Percentiles rank a stretch among this genome's conserved stretches.
These are phyloP conservation scores for Habrosyne pyritoides DNA, from an alignment of 2,888 invertebrate species.

Conservation along the genomic window DNA sequence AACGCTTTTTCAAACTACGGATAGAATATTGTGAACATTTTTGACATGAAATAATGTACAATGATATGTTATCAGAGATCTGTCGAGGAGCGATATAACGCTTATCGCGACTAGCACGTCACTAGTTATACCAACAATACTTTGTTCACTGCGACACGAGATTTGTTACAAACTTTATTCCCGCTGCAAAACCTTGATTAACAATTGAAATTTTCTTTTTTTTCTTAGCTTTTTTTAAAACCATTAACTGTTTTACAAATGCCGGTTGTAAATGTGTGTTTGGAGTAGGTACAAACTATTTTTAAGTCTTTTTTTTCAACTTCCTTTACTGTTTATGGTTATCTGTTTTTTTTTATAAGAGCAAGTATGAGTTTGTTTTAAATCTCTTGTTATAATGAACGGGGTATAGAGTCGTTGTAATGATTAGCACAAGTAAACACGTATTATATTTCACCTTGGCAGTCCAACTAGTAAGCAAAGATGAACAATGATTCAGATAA, in stretches of 20 bases:
- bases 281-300: no score
- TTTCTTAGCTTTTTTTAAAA: no score
- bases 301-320: no score
- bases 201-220: no score
- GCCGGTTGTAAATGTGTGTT: no score
- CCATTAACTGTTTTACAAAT: no score
- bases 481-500: constrained; percentile 5
- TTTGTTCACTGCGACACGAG: constrained; percentile 32
- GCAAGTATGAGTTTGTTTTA: no score
- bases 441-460: constrained; percentile 8
- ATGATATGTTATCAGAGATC: constrained; percentile 71
- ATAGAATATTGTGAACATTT: constrained; percentile 36
- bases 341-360: no score
- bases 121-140: constrained; percentile 34
- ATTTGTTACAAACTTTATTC: constrained; percentile 47
- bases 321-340: no score
- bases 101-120: constrained; percentile 55
- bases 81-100: constrained; percentile 47
- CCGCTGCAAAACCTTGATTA: no score
- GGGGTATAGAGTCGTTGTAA: not conserved
- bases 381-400: no score
- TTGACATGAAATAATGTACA: constrained; percentile 51
- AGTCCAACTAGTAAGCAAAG: constrained; percentile 9
- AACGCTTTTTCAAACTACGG: constrained; percentile 17
- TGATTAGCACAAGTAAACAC: constrained; percentile 2